Evolutionary conservation across 1,140 invertebrate species (phyloP).

Genomic region (Caenorhabditis remanei): DNA sequence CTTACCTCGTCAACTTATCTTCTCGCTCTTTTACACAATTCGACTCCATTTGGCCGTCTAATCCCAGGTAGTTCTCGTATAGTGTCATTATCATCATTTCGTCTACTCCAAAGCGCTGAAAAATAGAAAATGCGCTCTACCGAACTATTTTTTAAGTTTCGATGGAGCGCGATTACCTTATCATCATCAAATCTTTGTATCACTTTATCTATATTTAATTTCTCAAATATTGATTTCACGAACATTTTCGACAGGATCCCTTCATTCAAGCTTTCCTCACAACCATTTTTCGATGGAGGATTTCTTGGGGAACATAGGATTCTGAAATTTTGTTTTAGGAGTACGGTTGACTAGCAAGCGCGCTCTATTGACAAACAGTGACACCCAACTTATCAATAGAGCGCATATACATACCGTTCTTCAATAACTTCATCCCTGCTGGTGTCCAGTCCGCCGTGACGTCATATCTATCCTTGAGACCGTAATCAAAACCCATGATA

Average conservation of each 20-base stretch:
- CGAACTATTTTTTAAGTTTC: too few species aligned
- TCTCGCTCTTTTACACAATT: not conserved
- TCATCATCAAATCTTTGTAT: conserved; percentile 27
- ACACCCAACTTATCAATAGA: not conserved
- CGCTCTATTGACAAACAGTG: too few species aligned
- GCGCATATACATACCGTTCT: conserved; percentile 1
- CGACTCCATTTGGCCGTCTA: conserved; percentile 45
- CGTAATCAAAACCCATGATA: conserved; percentile 7
- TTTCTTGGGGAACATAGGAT: not conserved
- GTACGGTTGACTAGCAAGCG: too few species aligned
- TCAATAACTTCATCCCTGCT: conserved; percentile 17
- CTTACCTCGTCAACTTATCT: not conserved
- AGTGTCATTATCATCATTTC: conserved; percentile 55
- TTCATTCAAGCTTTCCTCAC: conserved; percentile 22
- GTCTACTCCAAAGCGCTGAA: conserved; percentile 29
- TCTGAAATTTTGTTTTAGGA: conserved; percentile 2
- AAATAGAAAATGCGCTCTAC: not conserved
- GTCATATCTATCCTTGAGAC: not conserved
- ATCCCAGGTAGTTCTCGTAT: conserved; percentile 36
- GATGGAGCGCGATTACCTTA: not conserved
- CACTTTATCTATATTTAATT: not conserved
- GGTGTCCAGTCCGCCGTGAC: conserved; percentile 7
- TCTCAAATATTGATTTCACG: conserved; percentile 18
- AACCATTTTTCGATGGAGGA: not conserved
- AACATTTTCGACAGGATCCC: conserved; percentile 20